phyloP scores from a whole-genome alignment of 2,888 invertebrate genomes.

The Junonia oenone region DNA sequence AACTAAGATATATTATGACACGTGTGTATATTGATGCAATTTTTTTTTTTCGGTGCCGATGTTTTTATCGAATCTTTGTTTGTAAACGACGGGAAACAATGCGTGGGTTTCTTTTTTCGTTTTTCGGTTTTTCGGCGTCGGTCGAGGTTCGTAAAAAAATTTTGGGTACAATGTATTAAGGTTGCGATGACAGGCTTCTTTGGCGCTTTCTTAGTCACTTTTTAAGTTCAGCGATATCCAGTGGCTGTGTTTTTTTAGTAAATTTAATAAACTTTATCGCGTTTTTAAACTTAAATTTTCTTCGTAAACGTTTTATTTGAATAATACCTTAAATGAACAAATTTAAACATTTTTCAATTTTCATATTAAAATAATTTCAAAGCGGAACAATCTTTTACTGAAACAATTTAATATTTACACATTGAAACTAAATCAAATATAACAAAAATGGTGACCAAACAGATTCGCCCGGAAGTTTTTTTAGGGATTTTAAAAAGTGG shows the following conservation, averaged over 20 bases:
- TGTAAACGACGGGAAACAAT: conserved; percentile 66
- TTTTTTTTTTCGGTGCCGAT: conserved; percentile 52
- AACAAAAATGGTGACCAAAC: neutral
- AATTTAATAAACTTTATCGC: too few relatives aligned
- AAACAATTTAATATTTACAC: neutral
- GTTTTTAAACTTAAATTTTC: too few relatives aligned
- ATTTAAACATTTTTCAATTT: too few relatives aligned
- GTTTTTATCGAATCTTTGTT: conserved; percentile 67
- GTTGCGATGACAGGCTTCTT: conserved; percentile 38
- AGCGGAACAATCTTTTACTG: neutral
- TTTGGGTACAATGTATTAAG: conserved; percentile 36
- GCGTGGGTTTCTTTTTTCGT: conserved; percentile 38
- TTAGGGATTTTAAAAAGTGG: conserved; percentile 47
- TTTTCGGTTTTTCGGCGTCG: conserved; percentile 1
- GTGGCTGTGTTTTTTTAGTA: conserved; percentile 17
- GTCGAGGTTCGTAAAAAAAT: conserved; percentile 34
- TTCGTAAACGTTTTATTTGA: too few relatives aligned
- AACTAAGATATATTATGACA: conserved; percentile 74
- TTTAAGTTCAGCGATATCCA: conserved; percentile 5
- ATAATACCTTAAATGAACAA: too few relatives aligned
- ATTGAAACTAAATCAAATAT: neutral
- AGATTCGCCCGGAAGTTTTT: conserved; percentile 33
- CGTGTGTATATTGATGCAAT: conserved; percentile 45
- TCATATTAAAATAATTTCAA: too few relatives aligned
- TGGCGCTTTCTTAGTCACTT: conserved; percentile 17